Evolutionary conservation across 2,888 invertebrate genomes (phyloP), one percentile per base, ranked within the genome.

Genomic region (Julus scandinavius): DNA sequence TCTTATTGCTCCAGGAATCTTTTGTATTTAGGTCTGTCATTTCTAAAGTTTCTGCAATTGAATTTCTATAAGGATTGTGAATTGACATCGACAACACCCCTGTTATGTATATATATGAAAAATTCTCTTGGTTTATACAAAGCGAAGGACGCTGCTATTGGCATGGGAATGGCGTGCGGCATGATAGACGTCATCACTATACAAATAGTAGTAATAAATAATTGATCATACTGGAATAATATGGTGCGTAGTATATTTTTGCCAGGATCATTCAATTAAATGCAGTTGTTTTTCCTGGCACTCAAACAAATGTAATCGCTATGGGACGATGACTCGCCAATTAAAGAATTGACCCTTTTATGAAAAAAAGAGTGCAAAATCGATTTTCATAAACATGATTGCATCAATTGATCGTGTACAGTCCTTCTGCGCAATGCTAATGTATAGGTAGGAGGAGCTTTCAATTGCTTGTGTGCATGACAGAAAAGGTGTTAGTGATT

Each of bases 171-270:
- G 6, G 63, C 63, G 63, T 63, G 63, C 17, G 63, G 63, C 6
- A 63, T 20, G 63, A 63, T 63, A 63, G 63, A 63, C 63, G 63
- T 63, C 63, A 63, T 63, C 63, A 9, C 63, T 20, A 20, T 63
- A 63, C 63, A 63, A 63, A 63, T 63, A 63, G 63, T 20, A 63
- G 17, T 20, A 20, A 63, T 63, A 63, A 63, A 63, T 63, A 63
- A 15, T 20, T 63, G 20, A 63, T 63, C 63, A 5, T 63, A n/a
- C 63, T 63, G 63, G 63, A 63, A 63, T 20, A 63, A 63, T 63
- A 63, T 63, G 63, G 63, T 20, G 63, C 63, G 63, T 20, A 63
- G n/a, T 63, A 5, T 20, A 63, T 63, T 63, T 63, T 50, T 63
- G 63, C 20, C 63, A 63, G 63, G 4, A 63, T 63, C 63, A 63